These are phyloP conservation scores for Bilobella aurantiaca DNA, from an alignment of 1,140 invertebrate genomes.

Conservation along the genomic window DNA sequence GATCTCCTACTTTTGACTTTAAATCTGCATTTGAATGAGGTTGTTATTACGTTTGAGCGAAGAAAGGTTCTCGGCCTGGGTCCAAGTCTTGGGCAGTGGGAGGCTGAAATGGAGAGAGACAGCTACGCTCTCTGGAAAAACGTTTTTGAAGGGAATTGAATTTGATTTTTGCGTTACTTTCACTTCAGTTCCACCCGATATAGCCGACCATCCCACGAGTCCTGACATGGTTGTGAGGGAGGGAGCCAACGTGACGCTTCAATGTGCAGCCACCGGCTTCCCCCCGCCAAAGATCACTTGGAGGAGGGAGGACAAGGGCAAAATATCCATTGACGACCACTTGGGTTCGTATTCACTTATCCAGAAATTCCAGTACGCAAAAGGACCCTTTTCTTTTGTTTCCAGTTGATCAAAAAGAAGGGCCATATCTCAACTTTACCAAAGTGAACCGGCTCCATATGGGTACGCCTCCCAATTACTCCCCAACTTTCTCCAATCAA, in stretches of 20 bases:
- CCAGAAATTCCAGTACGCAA: neutral
- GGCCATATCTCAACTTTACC: conserved; percentile 62
- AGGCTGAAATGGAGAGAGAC: neutral
- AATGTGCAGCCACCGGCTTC: conserved; percentile 45
- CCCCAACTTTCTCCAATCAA: neutral
- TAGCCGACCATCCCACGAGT: conserved; percentile 69
- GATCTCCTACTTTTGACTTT: neutral
- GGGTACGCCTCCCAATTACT: conserved; percentile 46
- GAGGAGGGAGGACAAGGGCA: conserved; percentile 32
- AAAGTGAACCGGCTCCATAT: conserved; percentile 76
- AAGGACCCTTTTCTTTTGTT: neutral
- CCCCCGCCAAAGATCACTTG: conserved; percentile 28
- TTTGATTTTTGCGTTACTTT: conserved; percentile 8
- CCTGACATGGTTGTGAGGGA: conserved; percentile 61
- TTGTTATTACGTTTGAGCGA: no score
- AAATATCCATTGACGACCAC: conserved; percentile 28
- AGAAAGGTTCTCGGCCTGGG: no score
- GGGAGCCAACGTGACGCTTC: conserved; percentile 68
- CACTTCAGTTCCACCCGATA: conserved; percentile 69
- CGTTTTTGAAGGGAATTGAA: neutral
- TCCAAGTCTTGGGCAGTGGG: neutral
- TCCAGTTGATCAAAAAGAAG: conserved; percentile 64
- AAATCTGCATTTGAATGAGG: no score
- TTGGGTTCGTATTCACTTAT: no score
- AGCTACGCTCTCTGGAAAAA: neutral